phyloP scores from a whole-genome alignment of 2,888 invertebrate genomes.

The Eupsilia transversa region DNA sequence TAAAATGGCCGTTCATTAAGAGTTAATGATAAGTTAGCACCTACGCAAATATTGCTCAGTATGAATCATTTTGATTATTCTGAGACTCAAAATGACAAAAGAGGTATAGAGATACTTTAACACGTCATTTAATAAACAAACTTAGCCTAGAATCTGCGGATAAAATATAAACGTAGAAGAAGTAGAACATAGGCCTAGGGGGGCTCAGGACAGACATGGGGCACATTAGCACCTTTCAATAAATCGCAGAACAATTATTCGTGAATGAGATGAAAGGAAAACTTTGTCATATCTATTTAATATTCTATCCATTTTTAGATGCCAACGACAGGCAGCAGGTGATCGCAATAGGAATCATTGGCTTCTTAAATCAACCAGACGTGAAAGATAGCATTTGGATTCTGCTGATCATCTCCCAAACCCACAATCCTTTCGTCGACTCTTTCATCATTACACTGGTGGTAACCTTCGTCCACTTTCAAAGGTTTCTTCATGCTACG shows the following conservation, averaged over 20 bases:
- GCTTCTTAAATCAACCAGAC: not conserved
- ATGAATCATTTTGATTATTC: not conserved
- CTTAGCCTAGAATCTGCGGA: not conserved
- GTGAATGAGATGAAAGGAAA: not conserved
- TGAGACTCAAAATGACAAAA: not conserved
- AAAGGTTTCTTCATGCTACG: constrained; percentile 60
- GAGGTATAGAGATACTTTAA: not conserved
- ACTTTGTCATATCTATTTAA: not conserved
- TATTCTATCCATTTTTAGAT: not conserved
- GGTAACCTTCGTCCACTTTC: constrained; percentile 58
- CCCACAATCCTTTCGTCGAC: constrained; percentile 27
- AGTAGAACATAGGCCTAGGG: not conserved
- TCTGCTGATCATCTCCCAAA: not conserved
- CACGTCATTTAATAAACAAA: not conserved
- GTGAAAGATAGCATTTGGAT: not conserved
- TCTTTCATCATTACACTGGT: constrained; percentile 29
- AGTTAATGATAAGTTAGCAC: constrained; percentile 27
- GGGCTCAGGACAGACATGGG: not conserved
- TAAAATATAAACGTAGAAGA: not conserved
- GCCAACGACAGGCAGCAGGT: not conserved
- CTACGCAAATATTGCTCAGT: constrained; percentile 27
- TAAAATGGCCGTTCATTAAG: constrained; percentile 26
- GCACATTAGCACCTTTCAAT: not conserved
- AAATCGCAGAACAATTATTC: not conserved
- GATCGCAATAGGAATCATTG: not conserved